Percentiles rank a stretch among this genome's conserved stretches.
Conservation (phyloP, 2,888 invertebrate genomes). For the Apamea epomidion region DNA sequence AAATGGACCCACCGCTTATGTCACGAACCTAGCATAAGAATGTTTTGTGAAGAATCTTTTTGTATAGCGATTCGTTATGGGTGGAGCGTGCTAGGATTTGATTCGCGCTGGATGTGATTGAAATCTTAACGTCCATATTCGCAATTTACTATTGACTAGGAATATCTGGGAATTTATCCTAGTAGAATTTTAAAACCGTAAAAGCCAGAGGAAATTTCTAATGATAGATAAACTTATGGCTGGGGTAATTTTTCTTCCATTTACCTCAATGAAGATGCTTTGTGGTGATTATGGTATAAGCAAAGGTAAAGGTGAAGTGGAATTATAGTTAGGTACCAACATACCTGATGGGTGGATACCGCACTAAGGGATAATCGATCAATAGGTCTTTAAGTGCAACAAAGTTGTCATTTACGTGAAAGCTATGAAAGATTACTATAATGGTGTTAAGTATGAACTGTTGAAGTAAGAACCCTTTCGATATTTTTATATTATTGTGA, state of each 20-base stretch:
- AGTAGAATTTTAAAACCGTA: neutral
- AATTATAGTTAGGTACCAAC: constrained; percentile 5
- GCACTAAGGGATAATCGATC: constrained; percentile 21
- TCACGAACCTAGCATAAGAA: constrained; percentile 41
- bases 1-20: constrained; percentile 49
- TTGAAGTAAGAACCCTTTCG: neutral
- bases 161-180: constrained; percentile 2
- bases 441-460: constrained; percentile 21
- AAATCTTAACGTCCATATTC: constrained; percentile 32
- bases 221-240: neutral
- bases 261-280: constrained; percentile 6
- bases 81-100: constrained; percentile 37
- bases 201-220: neutral
- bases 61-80: constrained; percentile 40
- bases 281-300: constrained; percentile 11
- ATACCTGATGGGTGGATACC: neutral
- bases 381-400: constrained; percentile 34
- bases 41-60: constrained; percentile 46
- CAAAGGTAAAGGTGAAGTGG: constrained; percentile 30
- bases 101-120: constrained; percentile 32
- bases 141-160: neutral
- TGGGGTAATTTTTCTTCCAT: neutral
- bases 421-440: constrained; percentile 38
- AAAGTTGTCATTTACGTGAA: constrained; percentile 42
- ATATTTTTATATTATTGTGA: constrained; percentile 3